Evolutionary conservation across 2,888 invertebrate genomes (phyloP).

Genomic region (Trichacis sp.): DNA sequence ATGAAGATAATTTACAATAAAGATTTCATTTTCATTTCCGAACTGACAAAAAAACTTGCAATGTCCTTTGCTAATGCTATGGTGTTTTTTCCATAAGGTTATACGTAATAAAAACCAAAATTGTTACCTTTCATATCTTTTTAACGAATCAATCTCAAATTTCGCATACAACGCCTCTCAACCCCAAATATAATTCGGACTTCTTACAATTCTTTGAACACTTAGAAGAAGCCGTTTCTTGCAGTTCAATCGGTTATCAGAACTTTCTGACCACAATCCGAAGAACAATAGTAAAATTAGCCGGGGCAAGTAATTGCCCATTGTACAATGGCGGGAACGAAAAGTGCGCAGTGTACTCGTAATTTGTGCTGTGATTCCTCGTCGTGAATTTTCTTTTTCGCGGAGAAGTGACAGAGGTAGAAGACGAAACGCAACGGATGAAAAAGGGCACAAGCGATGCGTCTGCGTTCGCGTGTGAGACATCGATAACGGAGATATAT

Average conservation of each 20-base stretch:
- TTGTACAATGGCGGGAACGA: slow-evolving; percentile 29
- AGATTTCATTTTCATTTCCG: too few species aligned
- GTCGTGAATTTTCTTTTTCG: slow-evolving; percentile 30
- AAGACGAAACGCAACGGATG: slow-evolving; percentile 21
- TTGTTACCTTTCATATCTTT: too few species aligned
- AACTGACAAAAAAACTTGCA: too few species aligned
- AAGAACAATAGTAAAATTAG: slow-evolving; percentile 25
- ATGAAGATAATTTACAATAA: too few species aligned
- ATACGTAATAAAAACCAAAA: too few species aligned
- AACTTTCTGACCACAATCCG: not conserved
- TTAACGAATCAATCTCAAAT: too few species aligned
- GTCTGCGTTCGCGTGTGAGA: slow-evolving; percentile 40
- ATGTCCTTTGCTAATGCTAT: too few species aligned
- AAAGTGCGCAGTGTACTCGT: slow-evolving; percentile 35
- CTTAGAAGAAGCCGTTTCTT: not conserved
- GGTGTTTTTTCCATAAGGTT: too few species aligned
- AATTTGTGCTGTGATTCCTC: slow-evolving; percentile 39
- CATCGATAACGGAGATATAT: slow-evolving; percentile 42
- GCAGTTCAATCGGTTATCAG: slow-evolving; percentile 6
- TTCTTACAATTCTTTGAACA: too few species aligned
- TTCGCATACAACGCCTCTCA: too few species aligned
- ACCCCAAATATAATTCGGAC: too few species aligned
- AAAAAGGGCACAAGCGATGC: slow-evolving; percentile 35
- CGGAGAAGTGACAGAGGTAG: slow-evolving; percentile 30
- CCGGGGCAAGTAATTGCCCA: slow-evolving; percentile 16